A percentile compares a stretch with the other conserved stretches of the same genome.
These are phyloP conservation scores for Calvadosia cruxmelitensis DNA, from an alignment of 30 jellyfish, hydroid and myxozoan genomes.

Conservation along the genomic window DNA sequence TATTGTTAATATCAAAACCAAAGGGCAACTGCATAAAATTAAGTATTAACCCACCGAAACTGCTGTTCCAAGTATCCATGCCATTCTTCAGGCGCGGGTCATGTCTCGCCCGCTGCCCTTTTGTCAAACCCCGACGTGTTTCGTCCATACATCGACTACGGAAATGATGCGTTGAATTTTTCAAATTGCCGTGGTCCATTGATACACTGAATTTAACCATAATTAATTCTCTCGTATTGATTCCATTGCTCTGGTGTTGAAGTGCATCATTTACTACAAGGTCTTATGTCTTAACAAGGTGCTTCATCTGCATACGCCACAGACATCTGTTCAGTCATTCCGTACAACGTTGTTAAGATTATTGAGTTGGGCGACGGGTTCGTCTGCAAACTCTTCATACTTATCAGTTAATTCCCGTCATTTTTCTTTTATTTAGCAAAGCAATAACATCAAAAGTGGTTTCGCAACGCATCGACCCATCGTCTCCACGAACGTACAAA, in stretches of 20 bases:
- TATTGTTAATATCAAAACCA: too few relatives aligned
- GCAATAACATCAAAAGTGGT: background rate
- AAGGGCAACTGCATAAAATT: too few relatives aligned
- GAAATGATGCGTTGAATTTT: too few relatives aligned
- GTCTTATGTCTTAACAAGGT: too few relatives aligned
- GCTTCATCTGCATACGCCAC: conserved; percentile 1
- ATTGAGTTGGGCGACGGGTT: too few relatives aligned
- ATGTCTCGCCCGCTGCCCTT: background rate
- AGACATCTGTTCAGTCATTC: background rate
- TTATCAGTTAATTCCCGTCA: background rate
- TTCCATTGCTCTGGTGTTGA: too few relatives aligned
- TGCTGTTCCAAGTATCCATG: background rate
- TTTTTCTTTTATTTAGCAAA: background rate
- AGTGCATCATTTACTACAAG: too few relatives aligned
- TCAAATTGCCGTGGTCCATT: too few relatives aligned
- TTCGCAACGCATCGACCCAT: background rate
- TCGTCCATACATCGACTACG: too few relatives aligned
- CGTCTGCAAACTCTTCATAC: background rate
- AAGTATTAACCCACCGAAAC: too few relatives aligned
- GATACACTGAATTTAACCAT: too few relatives aligned
- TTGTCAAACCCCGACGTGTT: background rate
- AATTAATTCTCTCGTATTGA: too few relatives aligned
- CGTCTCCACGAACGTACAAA: background rate
- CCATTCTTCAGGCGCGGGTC: background rate
- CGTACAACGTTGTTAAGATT: background rate